Percentiles rank a stretch among this genome's conserved stretches.
Conservation (phyloP, 2,797 vertebrate genomes). For the Falco cherrug region DNA sequence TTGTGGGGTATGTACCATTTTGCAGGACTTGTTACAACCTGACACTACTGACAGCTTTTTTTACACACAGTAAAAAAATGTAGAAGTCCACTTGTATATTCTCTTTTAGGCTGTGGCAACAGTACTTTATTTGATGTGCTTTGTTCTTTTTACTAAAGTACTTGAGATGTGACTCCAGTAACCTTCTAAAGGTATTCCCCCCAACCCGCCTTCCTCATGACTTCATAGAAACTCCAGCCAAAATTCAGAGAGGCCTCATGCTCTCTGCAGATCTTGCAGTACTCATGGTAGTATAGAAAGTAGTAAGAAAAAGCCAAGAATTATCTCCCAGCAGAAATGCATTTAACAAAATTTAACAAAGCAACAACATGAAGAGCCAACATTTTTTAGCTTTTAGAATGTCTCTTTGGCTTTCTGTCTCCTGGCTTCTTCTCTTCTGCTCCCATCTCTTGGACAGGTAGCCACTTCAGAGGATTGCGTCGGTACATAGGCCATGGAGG, state of each 20-base stretch:
- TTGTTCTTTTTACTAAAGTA: background rate
- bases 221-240: background rate
- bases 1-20: background rate
- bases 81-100: background rate
- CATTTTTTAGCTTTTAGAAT: conserved; percentile 65
- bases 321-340: background rate
- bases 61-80: background rate
- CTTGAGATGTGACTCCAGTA: background rate
- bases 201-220: background rate
- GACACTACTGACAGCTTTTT: background rate
- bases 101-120: background rate
- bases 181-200: background rate
- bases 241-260: background rate
- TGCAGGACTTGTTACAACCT: background rate
- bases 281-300: background rate
- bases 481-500: conserved; percentile 98
- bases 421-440: conserved; percentile 87
- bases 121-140: background rate
- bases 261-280: background rate
- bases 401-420: conserved; percentile 80
- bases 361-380: background rate
- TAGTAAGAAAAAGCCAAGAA: background rate
- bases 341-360: conserved; percentile 28
- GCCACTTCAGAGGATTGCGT: conserved; percentile 89
- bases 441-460: conserved; percentile 83